Conservation (phyloP, 64 coral and sea anemone genomes). For the Actinia equina region DNA sequence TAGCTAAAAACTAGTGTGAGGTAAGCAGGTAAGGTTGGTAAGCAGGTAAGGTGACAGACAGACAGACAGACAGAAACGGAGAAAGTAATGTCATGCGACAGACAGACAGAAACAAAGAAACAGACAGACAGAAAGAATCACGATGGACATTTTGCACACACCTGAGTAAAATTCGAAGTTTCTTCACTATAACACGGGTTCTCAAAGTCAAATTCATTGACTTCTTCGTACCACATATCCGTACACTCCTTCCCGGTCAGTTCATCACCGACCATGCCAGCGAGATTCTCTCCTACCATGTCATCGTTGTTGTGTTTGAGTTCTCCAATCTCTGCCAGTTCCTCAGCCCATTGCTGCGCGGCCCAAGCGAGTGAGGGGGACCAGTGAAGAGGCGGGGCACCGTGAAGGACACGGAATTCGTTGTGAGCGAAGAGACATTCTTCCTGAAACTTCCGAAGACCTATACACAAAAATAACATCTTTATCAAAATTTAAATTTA, state of each 20-base stretch:
- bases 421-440: slow-evolving; percentile 88
- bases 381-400: slow-evolving; percentile 79
- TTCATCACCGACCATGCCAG: slow-evolving; percentile 82
- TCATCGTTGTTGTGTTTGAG: slow-evolving; percentile 87
- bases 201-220: slow-evolving; percentile 82
- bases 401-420: slow-evolving; percentile 82
- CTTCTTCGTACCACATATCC: slow-evolving; percentile 98
- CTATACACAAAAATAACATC: slow-evolving; percentile 23
- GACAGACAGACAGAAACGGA: not conserved
- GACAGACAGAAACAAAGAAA: not conserved
- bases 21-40: not conserved
- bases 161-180: slow-evolving; percentile 95
- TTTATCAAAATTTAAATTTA: not conserved
- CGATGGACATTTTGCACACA: not conserved
- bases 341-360: slow-evolving; percentile 93
- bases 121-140: slow-evolving; percentile 4
- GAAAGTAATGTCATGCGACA: not conserved
- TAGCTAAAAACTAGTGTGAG: not conserved
- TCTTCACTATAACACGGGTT: slow-evolving; percentile 76
- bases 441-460: slow-evolving; percentile 92
- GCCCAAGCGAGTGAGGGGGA: slow-evolving; percentile 80
- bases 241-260: slow-evolving; percentile 77
- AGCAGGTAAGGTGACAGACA: not conserved
- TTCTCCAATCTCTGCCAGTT: slow-evolving; percentile 60
- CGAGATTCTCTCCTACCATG: slow-evolving; percentile 88